Evolutionary conservation across 2,113 vertebrate species (phyloP).

Genomic region (Alexandromys fortis): DNA sequence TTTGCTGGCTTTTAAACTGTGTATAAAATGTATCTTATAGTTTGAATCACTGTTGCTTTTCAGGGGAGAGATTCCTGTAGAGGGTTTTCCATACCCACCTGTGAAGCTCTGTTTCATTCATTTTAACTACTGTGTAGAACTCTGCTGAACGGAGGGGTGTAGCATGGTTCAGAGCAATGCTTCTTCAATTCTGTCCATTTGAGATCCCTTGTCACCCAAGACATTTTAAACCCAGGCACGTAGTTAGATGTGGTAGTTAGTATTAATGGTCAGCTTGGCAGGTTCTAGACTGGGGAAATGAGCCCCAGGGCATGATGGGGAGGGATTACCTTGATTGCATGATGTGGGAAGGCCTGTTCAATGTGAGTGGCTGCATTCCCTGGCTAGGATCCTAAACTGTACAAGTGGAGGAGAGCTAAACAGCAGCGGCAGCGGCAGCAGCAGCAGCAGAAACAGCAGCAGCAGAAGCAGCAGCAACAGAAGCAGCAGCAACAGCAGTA

Average conservation of each 20-base stretch:
- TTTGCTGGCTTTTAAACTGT: constrained; percentile 42
- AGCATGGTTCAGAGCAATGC: background rate
- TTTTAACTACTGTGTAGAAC: background rate
- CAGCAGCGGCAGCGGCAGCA: rapidly evolving
- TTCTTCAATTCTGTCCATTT: background rate
- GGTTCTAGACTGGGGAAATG: background rate
- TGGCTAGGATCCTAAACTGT: background rate
- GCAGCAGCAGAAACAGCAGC: rapidly evolving
- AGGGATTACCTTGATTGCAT: background rate
- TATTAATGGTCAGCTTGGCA: background rate
- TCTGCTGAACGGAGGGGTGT: background rate
- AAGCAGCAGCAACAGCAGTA: too few species aligned
- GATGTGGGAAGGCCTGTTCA: background rate
- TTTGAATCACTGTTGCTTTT: constrained; percentile 14
- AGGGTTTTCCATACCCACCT: background rate
- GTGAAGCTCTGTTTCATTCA: background rate
- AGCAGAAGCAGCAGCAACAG: too few species aligned
- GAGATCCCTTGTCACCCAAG: background rate
- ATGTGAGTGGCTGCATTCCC: background rate
- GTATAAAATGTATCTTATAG: background rate
- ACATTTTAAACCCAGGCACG: background rate
- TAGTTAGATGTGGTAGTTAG: background rate
- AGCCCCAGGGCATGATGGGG: too few species aligned
- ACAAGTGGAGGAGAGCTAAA: background rate
- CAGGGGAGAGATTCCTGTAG: background rate